phyloP scores from a whole-genome alignment of 2,113 vertebrate species.

The Eupsittula cactorum region DNA sequence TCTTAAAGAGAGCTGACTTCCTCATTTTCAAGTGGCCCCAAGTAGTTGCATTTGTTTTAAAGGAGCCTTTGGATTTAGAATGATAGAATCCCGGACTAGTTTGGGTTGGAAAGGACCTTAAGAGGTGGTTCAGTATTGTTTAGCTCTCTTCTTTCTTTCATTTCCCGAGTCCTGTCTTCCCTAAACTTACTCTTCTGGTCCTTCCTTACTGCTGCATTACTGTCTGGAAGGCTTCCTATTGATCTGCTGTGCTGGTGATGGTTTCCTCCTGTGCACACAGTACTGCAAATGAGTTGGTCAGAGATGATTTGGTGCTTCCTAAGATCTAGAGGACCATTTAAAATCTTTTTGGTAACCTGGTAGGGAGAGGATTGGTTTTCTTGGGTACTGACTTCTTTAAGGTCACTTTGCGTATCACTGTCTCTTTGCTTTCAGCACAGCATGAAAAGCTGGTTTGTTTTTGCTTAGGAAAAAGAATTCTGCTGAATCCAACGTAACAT shows the following conservation, averaged over 20 bases:
- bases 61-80: neutral
- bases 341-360: neutral
- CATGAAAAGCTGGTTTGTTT: neutral
- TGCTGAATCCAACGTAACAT: neutral
- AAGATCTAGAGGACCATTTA: neutral
- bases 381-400: neutral
- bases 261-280: neutral
- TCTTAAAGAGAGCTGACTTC: neutral
- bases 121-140: neutral
- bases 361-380: neutral
- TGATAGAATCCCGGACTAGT: neutral
- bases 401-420: neutral
- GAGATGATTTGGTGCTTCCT: neutral
- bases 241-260: neutral
- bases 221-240: slow-evolving; percentile 26
- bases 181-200: neutral
- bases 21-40: neutral
- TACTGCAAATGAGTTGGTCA: neutral
- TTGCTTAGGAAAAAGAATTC: neutral
- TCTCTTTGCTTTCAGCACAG: neutral
- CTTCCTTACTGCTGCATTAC: neutral
- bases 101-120: neutral
- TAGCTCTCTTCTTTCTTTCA: neutral
- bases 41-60: neutral
- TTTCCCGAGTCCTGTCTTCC: neutral